phyloP scores from a whole-genome alignment of 2,888 invertebrate genomes.

The Amiota minor region DNA sequence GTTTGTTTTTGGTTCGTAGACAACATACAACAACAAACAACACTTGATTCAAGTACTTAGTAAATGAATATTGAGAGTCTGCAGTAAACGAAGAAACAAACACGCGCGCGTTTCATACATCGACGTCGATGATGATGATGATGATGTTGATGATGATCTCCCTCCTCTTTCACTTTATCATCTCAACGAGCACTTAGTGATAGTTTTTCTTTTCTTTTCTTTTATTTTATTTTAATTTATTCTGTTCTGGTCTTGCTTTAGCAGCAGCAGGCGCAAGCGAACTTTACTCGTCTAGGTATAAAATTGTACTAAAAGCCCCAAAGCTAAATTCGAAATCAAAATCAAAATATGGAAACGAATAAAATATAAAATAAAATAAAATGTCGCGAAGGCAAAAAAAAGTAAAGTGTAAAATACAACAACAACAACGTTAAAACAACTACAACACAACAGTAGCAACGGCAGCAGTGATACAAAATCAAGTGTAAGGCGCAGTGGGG shows the following conservation, averaged over 20 bases:
- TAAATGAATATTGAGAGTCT: neutral
- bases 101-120: slow-evolving; percentile 1
- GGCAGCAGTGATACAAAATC: neutral
- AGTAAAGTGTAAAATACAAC: slow-evolving; percentile 4
- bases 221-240: neutral
- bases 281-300: slow-evolving; percentile 62
- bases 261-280: slow-evolving; percentile 39
- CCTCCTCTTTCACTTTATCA: neutral
- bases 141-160: slow-evolving; percentile 11
- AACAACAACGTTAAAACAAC: neutral
- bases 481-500: slow-evolving; percentile 18
- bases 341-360: slow-evolving; percentile 57
- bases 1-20: too few relatives aligned
- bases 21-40: neutral
- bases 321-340: slow-evolving; percentile 64
- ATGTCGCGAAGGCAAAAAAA: slow-evolving; percentile 33
- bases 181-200: neutral
- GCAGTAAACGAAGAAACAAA: neutral
- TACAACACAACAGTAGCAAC: neutral
- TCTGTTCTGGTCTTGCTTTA: neutral
- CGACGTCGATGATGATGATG: neutral
- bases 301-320: slow-evolving; percentile 67
- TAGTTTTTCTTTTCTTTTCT: too few relatives aligned
- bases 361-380: slow-evolving; percentile 45
- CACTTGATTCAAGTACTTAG: neutral